phyloP scores from a whole-genome alignment of 2,797 vertebrate species.

The Falco novaeseelandiae region DNA sequence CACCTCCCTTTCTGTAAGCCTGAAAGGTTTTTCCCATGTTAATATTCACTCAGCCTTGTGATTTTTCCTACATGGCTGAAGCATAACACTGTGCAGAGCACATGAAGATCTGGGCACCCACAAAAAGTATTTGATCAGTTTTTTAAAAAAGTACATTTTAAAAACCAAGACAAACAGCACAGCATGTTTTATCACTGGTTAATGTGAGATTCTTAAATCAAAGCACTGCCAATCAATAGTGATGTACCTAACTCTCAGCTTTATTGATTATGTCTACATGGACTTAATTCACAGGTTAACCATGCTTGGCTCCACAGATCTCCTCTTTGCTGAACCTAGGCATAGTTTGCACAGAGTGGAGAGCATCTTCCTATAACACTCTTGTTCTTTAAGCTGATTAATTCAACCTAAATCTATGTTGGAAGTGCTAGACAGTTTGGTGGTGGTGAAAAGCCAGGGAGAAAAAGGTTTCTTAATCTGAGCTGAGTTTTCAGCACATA shows the following conservation, averaged over 20 bases:
- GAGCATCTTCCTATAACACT: background rate
- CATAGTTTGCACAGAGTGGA: background rate
- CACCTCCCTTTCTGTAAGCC: background rate
- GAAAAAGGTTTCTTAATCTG: background rate
- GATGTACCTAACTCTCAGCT: background rate
- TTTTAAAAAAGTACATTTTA: background rate
- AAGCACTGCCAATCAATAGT: background rate
- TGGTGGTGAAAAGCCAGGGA: background rate
- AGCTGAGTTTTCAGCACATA: background rate
- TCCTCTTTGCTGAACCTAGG: background rate
- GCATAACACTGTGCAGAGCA: background rate
- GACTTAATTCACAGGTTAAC: background rate
- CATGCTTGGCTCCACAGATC: background rate
- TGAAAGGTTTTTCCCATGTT: background rate
- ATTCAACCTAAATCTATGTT: background rate
- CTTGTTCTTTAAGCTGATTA: background rate
- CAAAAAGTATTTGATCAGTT: background rate
- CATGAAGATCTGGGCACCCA: background rate
- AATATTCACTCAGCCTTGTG: background rate
- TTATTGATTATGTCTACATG: background rate
- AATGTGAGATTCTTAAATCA: background rate
- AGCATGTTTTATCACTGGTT: background rate
- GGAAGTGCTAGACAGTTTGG: background rate
- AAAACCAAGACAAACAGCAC: background rate
- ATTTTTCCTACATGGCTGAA: background rate